These are phyloP conservation scores for Pterophyllum scalare DNA, from an alignment of 2,113 vertebrate species.

Conservation along the genomic window DNA sequence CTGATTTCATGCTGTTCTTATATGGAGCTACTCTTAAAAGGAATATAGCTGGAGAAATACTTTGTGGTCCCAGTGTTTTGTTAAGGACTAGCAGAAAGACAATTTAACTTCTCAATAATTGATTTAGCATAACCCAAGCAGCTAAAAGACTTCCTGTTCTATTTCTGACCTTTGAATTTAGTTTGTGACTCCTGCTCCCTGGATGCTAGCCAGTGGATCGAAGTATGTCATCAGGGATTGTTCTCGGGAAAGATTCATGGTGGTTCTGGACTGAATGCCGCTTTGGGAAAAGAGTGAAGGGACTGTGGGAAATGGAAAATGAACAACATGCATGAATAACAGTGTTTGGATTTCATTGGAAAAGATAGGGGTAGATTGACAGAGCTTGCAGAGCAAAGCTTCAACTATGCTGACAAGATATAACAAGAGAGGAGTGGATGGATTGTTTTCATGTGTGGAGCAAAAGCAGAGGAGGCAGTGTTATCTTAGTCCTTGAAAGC, in stretches of 20 bases:
- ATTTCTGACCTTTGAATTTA: slow-evolving; percentile 43
- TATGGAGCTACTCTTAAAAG: not conserved
- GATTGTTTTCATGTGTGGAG: slow-evolving; percentile 51
- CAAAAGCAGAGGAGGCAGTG: slow-evolving; percentile 34
- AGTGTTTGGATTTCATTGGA: slow-evolving; percentile 33
- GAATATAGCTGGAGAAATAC: slow-evolving; percentile 9
- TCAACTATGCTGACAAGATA: slow-evolving; percentile 24
- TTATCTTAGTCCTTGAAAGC: slow-evolving; percentile 54
- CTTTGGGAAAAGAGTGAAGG: slow-evolving; percentile 12
- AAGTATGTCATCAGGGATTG: slow-evolving; percentile 27
- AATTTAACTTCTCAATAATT: slow-evolving; percentile 36
- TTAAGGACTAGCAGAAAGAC: slow-evolving; percentile 16
- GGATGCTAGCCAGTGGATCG: slow-evolving; percentile 3
- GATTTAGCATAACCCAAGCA: not conserved
- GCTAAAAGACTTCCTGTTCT: slow-evolving; percentile 43
- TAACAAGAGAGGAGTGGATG: slow-evolving; percentile 22
- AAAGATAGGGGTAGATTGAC: slow-evolving; percentile 19
- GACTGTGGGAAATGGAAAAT: slow-evolving; percentile 33
- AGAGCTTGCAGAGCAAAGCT: not conserved
- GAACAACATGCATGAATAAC: slow-evolving; percentile 4
- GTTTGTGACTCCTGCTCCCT: slow-evolving; percentile 25
- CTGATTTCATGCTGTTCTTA: too few relatives aligned
- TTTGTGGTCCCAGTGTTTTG: slow-evolving; percentile 34
- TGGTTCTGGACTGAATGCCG: slow-evolving; percentile 25
- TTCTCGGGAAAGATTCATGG: not conserved